Conservation (phyloP, 2,888 invertebrate genomes). For the Xiphydria camelus region DNA sequence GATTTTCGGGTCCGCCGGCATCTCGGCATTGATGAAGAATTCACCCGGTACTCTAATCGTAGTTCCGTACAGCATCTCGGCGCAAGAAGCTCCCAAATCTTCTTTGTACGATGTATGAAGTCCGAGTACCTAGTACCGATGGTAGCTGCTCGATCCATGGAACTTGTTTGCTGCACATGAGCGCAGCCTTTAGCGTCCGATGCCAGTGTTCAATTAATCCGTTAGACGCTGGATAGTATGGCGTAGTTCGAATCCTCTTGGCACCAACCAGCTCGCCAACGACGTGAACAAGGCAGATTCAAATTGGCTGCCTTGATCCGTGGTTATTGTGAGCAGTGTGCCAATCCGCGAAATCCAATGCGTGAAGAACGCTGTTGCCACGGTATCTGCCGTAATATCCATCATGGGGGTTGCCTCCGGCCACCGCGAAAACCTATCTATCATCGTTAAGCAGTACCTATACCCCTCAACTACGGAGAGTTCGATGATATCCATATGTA, state of each 20-base stretch:
- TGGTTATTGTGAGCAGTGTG: slow-evolving; percentile 31
- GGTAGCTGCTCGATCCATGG: slow-evolving; percentile 22
- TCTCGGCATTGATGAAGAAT: slow-evolving; percentile 16
- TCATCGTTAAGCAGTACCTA: slow-evolving; percentile 37
- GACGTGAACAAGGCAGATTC: slow-evolving; percentile 25
- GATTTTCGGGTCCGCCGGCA: no score
- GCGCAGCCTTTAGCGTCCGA: slow-evolving; percentile 19
- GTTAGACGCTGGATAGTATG: slow-evolving; percentile 11
- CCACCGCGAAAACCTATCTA: slow-evolving; percentile 39
- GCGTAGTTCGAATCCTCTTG: slow-evolving; percentile 21
- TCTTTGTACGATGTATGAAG: slow-evolving; percentile 20
- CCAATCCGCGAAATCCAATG: slow-evolving; percentile 41
- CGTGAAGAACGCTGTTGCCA: slow-evolving; percentile 29
- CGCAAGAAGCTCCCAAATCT: slow-evolving; percentile 19
- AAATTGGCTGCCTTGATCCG: slow-evolving; percentile 39
- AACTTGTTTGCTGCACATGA: slow-evolving; percentile 12
- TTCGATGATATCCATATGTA: slow-evolving; percentile 4
- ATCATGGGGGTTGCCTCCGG: slow-evolving; percentile 37
- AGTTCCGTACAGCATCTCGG: slow-evolving; percentile 24
- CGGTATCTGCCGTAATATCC: slow-evolving; percentile 36
- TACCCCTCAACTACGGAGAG: slow-evolving; percentile 25
- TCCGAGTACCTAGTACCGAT: slow-evolving; percentile 29
- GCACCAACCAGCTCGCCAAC: slow-evolving; percentile 20
- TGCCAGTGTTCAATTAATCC: slow-evolving; percentile 24
- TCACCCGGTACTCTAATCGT: slow-evolving; percentile 25